Base-by-base conservation (phyloP, 2,888 invertebrate genomes). In the Drosophila rubida region DNA sequence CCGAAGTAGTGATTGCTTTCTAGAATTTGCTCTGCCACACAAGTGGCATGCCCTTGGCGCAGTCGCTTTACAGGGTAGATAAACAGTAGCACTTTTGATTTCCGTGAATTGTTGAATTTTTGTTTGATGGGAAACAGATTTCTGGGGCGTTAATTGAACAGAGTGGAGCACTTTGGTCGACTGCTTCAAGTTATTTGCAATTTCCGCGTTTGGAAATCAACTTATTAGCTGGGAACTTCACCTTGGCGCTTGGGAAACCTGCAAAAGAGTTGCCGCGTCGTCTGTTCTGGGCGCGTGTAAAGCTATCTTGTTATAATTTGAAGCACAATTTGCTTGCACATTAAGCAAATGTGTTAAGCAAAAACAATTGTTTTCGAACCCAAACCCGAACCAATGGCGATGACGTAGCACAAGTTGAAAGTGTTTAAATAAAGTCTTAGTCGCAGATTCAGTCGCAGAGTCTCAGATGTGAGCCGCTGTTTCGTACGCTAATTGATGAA, bases 111-210 rank as follows among this genome's bases (percentile, higher is more conserved):
- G 63, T 60, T 72, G 49, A 50, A 46, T 50, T 68, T 57, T 14
- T 51, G 11, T 45, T 50, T 50, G 65, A 71, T 81, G 88, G 86
- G 88, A 87, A 87, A 81, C 63, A 70, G 59, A 70, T 61, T 69
- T 77, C 51, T 64, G 62, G 72, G 68, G 72, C 88, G 81, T 82
- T 85, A 85, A 87, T 87, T 82, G 79, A 82, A 79, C 68, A 22
- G 58, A 60, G 45, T 44, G 37, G 14, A 59, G 58, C 73, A 72
- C 58, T 69, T 69, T 70, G 46, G n/a, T 39, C 32, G 44, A 51
- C 53, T 62, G 66, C 46, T 61, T 63, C 27, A 58, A 65, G 62
- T 55, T 66, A 51, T 61, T 69, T 39, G 73, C 76, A 48, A 73
- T 85, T 82, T 82, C 81, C 81, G 81, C 68, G 16, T 81, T 69